phyloP scores from a whole-genome alignment of 2,797 vertebrate genomes.

The Notolabrus celidotus region DNA sequence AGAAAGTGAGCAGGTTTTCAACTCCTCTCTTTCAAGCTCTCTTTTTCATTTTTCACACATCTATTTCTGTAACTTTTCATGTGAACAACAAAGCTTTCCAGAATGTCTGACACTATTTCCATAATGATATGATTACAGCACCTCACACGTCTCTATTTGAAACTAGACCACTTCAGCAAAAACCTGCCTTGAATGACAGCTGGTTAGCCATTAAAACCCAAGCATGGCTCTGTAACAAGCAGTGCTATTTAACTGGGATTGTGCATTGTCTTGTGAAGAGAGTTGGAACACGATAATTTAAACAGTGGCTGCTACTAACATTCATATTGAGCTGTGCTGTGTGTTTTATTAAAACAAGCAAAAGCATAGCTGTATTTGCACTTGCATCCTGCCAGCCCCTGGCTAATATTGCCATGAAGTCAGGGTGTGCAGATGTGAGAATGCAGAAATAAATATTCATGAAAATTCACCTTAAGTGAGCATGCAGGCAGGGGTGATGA shows the following conservation, averaged over 20 bases:
- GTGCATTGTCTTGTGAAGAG: background rate
- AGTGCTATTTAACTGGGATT: background rate
- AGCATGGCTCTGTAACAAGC: background rate
- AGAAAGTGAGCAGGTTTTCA: slow-evolving; percentile 1
- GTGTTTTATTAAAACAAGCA: too few relatives aligned
- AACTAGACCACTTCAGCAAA: background rate
- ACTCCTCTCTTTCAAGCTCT: background rate
- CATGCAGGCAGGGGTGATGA: too few relatives aligned
- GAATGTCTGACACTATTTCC: background rate
- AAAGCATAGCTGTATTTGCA: background rate
- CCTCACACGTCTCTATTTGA: background rate
- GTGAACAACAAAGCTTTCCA: background rate
- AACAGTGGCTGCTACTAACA: background rate
- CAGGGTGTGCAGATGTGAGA: too few relatives aligned
- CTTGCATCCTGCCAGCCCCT: too few relatives aligned
- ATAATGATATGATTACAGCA: background rate
- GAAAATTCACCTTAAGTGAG: too few relatives aligned
- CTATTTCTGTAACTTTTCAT: background rate
- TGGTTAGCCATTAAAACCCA: background rate
- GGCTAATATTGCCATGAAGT: too few relatives aligned
- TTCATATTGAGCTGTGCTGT: background rate
- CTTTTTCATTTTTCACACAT: background rate
- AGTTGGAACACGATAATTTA: background rate
- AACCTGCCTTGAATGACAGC: background rate
- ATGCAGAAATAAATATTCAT: too few relatives aligned